A percentile compares a stretch with the other conserved stretches of the same genome.
These are phyloP conservation scores for Aphelenchoides fujianensis DNA, from an alignment of 1,140 invertebrate genomes.

Conservation along the genomic window DNA sequence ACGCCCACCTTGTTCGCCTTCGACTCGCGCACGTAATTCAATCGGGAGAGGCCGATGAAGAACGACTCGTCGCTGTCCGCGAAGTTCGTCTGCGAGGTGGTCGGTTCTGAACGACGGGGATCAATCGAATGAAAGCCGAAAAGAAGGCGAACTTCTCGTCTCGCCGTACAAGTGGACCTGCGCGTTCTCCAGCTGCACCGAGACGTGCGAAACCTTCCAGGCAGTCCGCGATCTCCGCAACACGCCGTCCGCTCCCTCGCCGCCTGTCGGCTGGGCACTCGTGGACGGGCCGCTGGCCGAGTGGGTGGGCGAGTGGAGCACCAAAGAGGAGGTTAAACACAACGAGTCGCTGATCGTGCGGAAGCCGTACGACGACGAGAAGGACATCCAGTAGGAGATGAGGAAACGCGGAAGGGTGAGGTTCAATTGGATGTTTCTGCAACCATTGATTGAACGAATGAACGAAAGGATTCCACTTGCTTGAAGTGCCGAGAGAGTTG, in stretches of 20 bases:
- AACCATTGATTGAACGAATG: constrained; percentile 27
- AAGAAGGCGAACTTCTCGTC: constrained; percentile 37
- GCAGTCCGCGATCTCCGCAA: constrained; percentile 79
- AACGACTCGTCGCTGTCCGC: constrained; percentile 39
- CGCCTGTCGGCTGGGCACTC: not conserved
- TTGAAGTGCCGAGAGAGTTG: constrained; percentile 86
- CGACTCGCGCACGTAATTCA: constrained; percentile 45
- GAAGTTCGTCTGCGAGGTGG: constrained; percentile 22
- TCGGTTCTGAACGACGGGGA: constrained; percentile 23
- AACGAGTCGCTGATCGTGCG: constrained; percentile 82
- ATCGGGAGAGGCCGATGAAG: constrained; percentile 47
- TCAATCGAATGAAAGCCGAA: constrained; percentile 32
- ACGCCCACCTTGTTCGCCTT: constrained; percentile 11
- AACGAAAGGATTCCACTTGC: constrained; percentile 29
- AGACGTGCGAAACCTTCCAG: constrained; percentile 88
- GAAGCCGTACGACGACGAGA: constrained; percentile 87
- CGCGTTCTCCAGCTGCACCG: constrained; percentile 70
- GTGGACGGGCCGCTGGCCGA: not conserved
- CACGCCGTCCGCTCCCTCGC: constrained; percentile 73
- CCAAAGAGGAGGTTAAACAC: constrained; percentile 72
- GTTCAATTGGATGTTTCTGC: constrained; percentile 77
- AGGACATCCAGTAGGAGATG: constrained; percentile 97
- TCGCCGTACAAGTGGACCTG: constrained; percentile 53
- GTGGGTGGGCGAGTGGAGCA: not conserved
- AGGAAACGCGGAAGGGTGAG: constrained; percentile 83